Evolutionary conservation across 2,797 vertebrate genomes (phyloP), one percentile per base, ranked within the genome.

Genomic region (Loris lydekkerianus): DNA sequence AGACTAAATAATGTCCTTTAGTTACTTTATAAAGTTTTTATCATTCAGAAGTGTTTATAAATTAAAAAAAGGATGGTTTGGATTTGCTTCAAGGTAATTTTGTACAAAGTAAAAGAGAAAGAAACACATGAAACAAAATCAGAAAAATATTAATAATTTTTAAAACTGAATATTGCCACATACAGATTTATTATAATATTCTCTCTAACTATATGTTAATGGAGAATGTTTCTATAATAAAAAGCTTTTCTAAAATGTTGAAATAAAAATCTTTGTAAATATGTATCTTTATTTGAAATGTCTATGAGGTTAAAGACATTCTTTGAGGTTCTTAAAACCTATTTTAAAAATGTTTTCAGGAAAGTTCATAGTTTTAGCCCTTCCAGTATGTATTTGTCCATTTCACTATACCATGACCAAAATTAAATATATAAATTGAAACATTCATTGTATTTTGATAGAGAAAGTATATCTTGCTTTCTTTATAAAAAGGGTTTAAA

Each of bases 251-350:
- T 58, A 85, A 80, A 87, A 63, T 10, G n/a, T 20, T 78, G 43
- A 90, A 27, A 82, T 81, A 86, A 76, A 93, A 87, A 34, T 76
- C 7, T 78, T 72, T 8, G 18, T 29, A 80, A 14, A 63, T 77
- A 58, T 63, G 7, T 46, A 29, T 29, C 25, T 81, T 25, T 95
- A 21, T 63, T 88, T 75, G 25, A 94, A 85, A 76, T 76, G 85
- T 93, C 93, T 76, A 82, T 60, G 37, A 49, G 5, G 46, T 73
- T 63, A 80, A 82, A 61, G 37, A 23, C 29, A 73, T 46, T 78
- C 49, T 86, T 83, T 53, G 40, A 94, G n/a, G 63, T 83, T 90
- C 69, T 90, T 81, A 37, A 43, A 93, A 92, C 73, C 58, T 70
- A 3, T 5, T 58, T 81, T 67, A 40, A 56, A 92, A 93, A 31